phyloP scores from a whole-genome alignment of 2,113 vertebrate species.

The Aleadryas rufinucha region DNA sequence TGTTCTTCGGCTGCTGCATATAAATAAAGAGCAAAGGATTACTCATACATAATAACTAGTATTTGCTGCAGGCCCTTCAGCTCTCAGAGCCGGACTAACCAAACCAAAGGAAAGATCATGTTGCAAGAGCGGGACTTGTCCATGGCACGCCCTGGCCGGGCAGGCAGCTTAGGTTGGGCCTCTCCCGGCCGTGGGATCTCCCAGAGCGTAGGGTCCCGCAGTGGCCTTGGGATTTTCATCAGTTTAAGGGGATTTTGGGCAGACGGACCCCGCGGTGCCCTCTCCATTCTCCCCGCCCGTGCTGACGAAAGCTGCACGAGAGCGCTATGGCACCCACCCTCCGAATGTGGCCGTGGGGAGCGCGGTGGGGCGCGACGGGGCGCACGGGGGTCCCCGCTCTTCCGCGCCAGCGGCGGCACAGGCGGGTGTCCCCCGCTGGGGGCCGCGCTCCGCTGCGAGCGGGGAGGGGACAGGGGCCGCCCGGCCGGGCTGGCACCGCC shows the following conservation, averaged over 20 bases:
- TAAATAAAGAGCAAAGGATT: not conserved
- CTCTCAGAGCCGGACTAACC: not conserved
- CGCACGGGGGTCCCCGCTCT: not conserved
- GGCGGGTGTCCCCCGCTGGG: not conserved
- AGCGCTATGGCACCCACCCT: not conserved
- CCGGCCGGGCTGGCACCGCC: not conserved
- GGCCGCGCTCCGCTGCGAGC: not conserved
- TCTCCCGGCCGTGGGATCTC: not conserved
- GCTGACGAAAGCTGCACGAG: too few relatives aligned
- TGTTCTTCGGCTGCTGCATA: not conserved
- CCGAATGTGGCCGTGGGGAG: not conserved
- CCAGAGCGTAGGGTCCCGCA: accelerated
- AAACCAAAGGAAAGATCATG: not conserved
- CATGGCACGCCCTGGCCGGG: not conserved
- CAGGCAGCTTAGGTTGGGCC: not conserved
- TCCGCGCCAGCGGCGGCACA: not conserved
- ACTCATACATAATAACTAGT: not conserved
- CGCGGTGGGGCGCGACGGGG: not conserved
- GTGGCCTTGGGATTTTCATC: not conserved
- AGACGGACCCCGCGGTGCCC: not conserved
- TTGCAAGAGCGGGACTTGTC: not conserved
- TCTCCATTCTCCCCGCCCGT: not conserved
- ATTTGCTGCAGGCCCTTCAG: not conserved
- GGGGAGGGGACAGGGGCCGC: too few relatives aligned
- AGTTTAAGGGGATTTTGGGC: not conserved